Conservation (phyloP, 92 coral and sea anemone genomes). For the Zoanthus gigantus region DNA sequence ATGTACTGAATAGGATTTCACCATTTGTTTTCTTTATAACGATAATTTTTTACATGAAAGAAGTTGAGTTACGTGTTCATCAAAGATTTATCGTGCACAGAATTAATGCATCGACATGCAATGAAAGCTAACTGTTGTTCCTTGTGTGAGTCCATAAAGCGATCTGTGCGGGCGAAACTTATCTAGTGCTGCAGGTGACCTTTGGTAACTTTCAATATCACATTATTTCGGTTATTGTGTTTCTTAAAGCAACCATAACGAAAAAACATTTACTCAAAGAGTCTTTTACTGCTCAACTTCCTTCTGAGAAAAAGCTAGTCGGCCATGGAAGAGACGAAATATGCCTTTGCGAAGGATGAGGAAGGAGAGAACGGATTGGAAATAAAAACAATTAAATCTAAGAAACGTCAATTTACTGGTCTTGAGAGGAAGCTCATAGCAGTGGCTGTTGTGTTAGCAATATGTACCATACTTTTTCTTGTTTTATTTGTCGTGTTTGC, state of each 20-base stretch:
- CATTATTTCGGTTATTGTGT: slow-evolving; percentile 23
- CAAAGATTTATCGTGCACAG: slow-evolving; percentile 16
- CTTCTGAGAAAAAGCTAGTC: background rate
- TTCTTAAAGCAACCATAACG: slow-evolving; percentile 45
- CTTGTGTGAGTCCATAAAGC: slow-evolving; percentile 12
- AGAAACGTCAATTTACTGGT: slow-evolving; percentile 11
- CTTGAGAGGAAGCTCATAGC: slow-evolving; percentile 27
- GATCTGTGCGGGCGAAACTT: background rate
- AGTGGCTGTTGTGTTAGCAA: background rate
- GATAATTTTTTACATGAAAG: background rate
- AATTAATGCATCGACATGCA: slow-evolving; percentile 4
- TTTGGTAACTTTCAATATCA: slow-evolving; percentile 1
- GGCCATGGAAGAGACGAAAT: slow-evolving; percentile 36
- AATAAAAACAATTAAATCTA: background rate
- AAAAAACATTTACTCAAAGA: background rate
- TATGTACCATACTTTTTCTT: slow-evolving; percentile 18
- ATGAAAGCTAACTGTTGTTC: background rate
- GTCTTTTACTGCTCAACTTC: background rate
- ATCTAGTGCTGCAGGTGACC: background rate
- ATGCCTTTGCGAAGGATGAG: slow-evolving; percentile 13
- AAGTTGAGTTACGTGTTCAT: slow-evolving; percentile 7
- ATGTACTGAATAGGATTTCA: background rate
- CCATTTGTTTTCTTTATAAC: slow-evolving; percentile 5
- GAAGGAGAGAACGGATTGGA: slow-evolving; percentile 10
- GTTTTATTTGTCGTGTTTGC: slow-evolving; percentile 21